A percentile compares a stretch with the other conserved stretches of the same genome.
These are phyloP conservation scores for Fulmarus glacialis DNA, from an alignment of 2,113 vertebrate species.

Conservation along the genomic window DNA sequence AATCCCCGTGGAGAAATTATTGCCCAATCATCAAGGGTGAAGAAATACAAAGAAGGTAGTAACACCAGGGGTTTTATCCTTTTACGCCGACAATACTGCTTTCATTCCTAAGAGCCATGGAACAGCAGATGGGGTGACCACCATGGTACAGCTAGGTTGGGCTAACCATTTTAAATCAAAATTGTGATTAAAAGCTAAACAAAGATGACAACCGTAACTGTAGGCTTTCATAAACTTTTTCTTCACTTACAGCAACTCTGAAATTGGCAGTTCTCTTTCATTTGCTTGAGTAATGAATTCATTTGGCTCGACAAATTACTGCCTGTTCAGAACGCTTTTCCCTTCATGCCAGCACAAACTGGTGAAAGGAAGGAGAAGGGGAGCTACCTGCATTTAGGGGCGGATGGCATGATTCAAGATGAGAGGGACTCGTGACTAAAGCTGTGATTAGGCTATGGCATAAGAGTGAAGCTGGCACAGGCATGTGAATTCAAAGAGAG, in stretches of 20 bases:
- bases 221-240: background rate
- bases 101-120: background rate
- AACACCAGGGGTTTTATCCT: slow-evolving; percentile 25
- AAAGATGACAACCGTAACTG: background rate
- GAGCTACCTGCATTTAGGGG: background rate
- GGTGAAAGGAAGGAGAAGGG: background rate
- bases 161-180: background rate
- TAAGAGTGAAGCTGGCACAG: background rate
- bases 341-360: background rate
- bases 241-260: background rate
- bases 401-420: background rate
- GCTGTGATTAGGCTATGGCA: background rate
- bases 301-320: background rate
- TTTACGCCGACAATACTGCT: background rate
- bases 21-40: background rate
- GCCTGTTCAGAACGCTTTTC: background rate
- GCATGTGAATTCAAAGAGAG: background rate
- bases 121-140: background rate
- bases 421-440: background rate
- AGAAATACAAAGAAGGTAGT: slow-evolving; percentile 19
- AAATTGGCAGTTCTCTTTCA: background rate
- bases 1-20: slow-evolving; percentile 36
- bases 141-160: background rate
- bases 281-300: background rate
- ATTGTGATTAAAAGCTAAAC: background rate